Conservation (phyloP, 2,888 invertebrate genomes). For the Hemaris fuciformis region DNA sequence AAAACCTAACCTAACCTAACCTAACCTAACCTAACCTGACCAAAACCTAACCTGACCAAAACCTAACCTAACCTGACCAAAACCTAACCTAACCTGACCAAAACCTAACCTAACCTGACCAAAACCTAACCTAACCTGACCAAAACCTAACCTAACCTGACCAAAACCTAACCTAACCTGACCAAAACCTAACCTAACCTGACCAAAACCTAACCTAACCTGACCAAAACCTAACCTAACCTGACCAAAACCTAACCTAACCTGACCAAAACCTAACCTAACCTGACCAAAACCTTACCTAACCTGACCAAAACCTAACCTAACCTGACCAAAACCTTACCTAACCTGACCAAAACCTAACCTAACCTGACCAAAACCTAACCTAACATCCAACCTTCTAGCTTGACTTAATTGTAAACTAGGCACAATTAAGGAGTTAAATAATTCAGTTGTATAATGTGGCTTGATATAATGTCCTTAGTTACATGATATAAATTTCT, state of each 20-base stretch:
- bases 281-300: constrained; percentile 20
- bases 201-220: constrained; percentile 26
- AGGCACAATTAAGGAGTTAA: too few species aligned
- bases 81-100: constrained; percentile 23
- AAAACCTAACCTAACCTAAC: constrained; percentile 25
- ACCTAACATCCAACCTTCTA: constrained; percentile 18
- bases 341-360: constrained; percentile 21
- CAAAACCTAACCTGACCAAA: constrained; percentile 24
- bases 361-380: constrained; percentile 20
- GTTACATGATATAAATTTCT: too few species aligned
- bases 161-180: constrained; percentile 17
- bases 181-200: constrained; percentile 20
- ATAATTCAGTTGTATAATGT: too few species aligned
- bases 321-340: constrained; percentile 23
- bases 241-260: constrained; percentile 28
- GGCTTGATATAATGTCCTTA: too few species aligned
- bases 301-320: constrained; percentile 24
- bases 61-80: constrained; percentile 26
- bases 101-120: constrained; percentile 19
- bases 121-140: constrained; percentile 21
- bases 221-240: constrained; percentile 28
- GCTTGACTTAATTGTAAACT: too few species aligned
- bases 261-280: constrained; percentile 24
- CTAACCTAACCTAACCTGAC: constrained; percentile 25
- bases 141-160: constrained; percentile 19